Conservation (phyloP, 2,888 invertebrate genomes). For the Digitonthophagus gazella region DNA sequence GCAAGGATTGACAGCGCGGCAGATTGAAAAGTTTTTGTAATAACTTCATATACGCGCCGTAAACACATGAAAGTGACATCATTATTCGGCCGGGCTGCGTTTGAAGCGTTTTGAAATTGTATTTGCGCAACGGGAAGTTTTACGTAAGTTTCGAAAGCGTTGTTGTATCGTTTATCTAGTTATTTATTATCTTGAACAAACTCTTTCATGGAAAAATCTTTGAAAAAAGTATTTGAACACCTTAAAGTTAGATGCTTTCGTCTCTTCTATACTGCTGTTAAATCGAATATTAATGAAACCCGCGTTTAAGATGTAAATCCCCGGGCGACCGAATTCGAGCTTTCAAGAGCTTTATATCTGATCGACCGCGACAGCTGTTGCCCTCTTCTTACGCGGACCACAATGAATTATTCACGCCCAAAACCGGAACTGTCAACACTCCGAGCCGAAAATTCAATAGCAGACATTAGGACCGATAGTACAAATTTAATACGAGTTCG, state of each 20-base stretch:
- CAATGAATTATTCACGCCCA: conserved; percentile 29
- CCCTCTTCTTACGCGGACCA: conserved; percentile 7
- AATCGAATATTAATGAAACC: neutral
- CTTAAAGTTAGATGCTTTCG: neutral
- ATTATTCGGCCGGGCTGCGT: neutral
- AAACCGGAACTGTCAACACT: neutral
- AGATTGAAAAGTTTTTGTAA: conserved; percentile 41
- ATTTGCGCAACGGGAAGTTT: neutral
- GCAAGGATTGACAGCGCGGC: conserved; percentile 38
- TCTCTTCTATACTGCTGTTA: neutral
- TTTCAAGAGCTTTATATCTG: conserved; percentile 3
- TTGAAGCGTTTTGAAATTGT: neutral
- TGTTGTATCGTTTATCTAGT: no score
- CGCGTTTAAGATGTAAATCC: neutral
- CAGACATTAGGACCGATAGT: conserved; percentile 28
- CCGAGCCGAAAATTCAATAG: neutral
- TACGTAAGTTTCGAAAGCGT: neutral
- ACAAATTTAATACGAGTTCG: conserved; percentile 38
- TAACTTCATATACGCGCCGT: conserved; percentile 28
- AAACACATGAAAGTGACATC: conserved; percentile 21
- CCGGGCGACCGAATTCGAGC: neutral
- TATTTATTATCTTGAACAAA: no score
- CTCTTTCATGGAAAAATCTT: no score
- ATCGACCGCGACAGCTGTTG: conserved; percentile 26
- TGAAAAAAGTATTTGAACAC: no score